phyloP scores from a whole-genome alignment of 2,888 invertebrate species.

The Metacarcinus magister region DNA sequence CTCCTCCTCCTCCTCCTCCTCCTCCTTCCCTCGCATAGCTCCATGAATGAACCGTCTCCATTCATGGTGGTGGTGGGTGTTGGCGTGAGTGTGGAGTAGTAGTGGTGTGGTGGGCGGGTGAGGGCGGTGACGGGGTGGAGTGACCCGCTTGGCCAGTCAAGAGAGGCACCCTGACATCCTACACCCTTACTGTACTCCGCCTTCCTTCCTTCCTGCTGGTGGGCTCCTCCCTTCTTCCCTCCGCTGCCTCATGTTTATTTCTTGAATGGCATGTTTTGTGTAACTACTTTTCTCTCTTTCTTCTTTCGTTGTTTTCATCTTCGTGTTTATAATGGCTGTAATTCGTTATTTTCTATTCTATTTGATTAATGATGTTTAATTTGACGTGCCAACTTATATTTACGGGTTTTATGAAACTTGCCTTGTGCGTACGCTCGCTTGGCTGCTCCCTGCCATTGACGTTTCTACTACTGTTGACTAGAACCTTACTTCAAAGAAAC shows the following conservation, averaged over 20 bases:
- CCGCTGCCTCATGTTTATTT: too few relatives aligned
- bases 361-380: neutral
- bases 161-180: conserved; percentile 37
- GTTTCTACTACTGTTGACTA: neutral
- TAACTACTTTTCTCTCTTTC: neutral
- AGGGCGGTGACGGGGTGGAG: conserved; percentile 49
- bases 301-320: neutral
- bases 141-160: conserved; percentile 51
- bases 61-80: conserved; percentile 42
- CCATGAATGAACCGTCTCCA: conserved; percentile 46
- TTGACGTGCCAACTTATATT: neutral
- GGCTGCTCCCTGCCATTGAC: neutral
- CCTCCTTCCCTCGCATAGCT: neutral
- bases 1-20: neutral
- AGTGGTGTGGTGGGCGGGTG: neutral
- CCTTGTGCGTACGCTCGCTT: neutral
- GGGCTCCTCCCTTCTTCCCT: neutral
- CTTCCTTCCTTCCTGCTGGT: conserved; percentile 46
- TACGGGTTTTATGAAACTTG: neutral
- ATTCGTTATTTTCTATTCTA: neutral
- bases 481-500: too few relatives aligned
- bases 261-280: neutral
- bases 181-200: conserved; percentile 38
- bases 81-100: conserved; percentile 46
- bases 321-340: neutral